These are phyloP conservation scores for Euura saliciscinereae DNA, from an alignment of 1,140 invertebrate species.

Conservation along the genomic window DNA sequence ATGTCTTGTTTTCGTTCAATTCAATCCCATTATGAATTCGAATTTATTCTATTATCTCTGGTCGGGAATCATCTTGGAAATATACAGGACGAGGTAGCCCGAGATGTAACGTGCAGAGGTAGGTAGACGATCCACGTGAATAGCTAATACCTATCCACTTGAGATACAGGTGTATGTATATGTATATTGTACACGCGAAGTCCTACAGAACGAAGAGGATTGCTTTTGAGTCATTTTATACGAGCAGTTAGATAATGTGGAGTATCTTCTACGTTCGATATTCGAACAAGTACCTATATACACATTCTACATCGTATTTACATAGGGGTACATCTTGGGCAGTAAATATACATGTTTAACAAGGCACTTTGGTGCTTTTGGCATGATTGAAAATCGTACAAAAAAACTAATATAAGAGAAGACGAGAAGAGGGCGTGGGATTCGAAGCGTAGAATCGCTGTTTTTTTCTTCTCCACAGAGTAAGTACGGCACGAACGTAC, in stretches of 20 bases:
- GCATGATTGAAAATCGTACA: neutral
- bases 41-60: neutral
- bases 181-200: too few species aligned
- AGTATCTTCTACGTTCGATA: slow-evolving; percentile 1
- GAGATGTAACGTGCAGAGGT: too few species aligned
- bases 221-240: neutral
- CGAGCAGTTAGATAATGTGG: neutral
- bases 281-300: neutral
- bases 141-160: too few species aligned
- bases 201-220: too few species aligned
- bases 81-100: too few species aligned
- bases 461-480: neutral
- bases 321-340: neutral
- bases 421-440: neutral
- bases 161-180: too few species aligned
- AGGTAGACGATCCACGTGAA: too few species aligned
- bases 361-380: neutral
- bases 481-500: neutral
- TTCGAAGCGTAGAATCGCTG: neutral
- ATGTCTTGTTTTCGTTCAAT: neutral
- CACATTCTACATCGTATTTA: neutral
- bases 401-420: neutral
- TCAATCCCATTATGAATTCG: neutral
- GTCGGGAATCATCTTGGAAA: neutral
- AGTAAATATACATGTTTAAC: neutral